Evolutionary conservation across 35 echinoderm and acorn worm genomes (phyloP).

Genomic region (Eucidaris tribuloides): DNA sequence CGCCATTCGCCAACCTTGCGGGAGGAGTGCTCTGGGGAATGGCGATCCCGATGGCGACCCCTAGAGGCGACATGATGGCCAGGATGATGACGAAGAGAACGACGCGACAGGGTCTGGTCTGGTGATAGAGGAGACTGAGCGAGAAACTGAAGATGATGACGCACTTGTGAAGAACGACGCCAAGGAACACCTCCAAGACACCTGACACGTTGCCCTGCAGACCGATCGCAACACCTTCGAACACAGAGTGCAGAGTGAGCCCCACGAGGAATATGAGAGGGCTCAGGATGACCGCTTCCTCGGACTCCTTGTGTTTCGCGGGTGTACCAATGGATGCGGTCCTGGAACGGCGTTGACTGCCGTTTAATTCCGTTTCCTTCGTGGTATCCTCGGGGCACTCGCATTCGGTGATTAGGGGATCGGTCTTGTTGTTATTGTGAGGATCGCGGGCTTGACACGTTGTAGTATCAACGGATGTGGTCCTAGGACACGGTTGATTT

Average conservation of each 20-base stretch:
- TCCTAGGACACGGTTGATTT: too few species aligned
- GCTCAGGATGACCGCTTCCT: not conserved
- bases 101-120: not conserved
- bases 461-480: too few species aligned
- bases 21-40: not conserved
- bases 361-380: too few species aligned
- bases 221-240: conserved; percentile 40
- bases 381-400: not conserved
- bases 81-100: not conserved
- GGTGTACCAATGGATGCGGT: too few species aligned
- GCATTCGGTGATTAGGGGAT: not conserved
- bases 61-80: not conserved
- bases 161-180: conserved; percentile 27
- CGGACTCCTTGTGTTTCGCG: too few species aligned
- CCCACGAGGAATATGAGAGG: conserved; percentile 5
- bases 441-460: too few species aligned
- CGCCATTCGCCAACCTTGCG: not conserved
- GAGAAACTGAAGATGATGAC: conserved; percentile 19
- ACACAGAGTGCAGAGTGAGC: conserved; percentile 29
- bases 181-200: not conserved
- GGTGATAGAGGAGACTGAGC: not conserved
- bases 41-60: conserved; percentile 9
- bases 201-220: not conserved
- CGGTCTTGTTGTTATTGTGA: too few species aligned
- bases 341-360: not conserved